A percentile compares a stretch with the other conserved stretches of the same genome.
Conservation (phyloP, 1,140 invertebrate genomes). For the Colletes latitarsis region DNA sequence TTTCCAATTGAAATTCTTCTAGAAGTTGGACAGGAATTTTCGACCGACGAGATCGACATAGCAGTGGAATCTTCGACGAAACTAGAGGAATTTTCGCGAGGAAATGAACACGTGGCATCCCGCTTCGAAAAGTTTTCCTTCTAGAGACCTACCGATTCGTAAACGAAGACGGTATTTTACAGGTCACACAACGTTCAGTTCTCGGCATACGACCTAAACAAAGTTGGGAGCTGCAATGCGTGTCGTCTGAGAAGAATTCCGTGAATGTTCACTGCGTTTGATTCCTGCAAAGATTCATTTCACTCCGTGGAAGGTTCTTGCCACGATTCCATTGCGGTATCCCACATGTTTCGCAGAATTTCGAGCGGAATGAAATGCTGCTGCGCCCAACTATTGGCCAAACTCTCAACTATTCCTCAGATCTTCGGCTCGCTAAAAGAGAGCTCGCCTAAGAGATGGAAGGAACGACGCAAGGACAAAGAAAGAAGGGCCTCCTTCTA, state of each 20-base stretch:
- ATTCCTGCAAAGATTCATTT: slow-evolving; percentile 1
- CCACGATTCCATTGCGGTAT: background rate
- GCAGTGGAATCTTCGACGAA: background rate
- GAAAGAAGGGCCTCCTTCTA: slow-evolving; percentile 19
- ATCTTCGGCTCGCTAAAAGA: slow-evolving; percentile 64
- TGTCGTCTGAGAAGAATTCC: slow-evolving; percentile 9
- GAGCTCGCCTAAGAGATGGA: slow-evolving; percentile 25
- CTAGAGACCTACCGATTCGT: slow-evolving; percentile 21
- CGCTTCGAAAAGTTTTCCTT: slow-evolving; percentile 25
- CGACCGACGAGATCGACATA: background rate
- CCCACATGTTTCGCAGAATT: slow-evolving; percentile 14
- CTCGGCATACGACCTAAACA: background rate
- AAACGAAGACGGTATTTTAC: slow-evolving; percentile 15
- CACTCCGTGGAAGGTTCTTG: too few relatives aligned
- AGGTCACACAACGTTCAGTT: background rate
- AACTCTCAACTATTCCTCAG: slow-evolving; percentile 79
- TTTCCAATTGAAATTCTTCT: slow-evolving; percentile 33
- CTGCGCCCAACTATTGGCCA: slow-evolving; percentile 34
- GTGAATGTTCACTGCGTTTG: background rate
- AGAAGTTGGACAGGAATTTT: slow-evolving; percentile 8
- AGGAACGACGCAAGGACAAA: slow-evolving; percentile 19
- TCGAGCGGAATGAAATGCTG: slow-evolving; percentile 28
- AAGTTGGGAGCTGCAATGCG: background rate
- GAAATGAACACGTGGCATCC: slow-evolving; percentile 44
- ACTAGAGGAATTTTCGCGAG: slow-evolving; percentile 9